phyloP scores from a whole-genome alignment of 2,797 vertebrate genomes.

The Chaunax sp. region DNA sequence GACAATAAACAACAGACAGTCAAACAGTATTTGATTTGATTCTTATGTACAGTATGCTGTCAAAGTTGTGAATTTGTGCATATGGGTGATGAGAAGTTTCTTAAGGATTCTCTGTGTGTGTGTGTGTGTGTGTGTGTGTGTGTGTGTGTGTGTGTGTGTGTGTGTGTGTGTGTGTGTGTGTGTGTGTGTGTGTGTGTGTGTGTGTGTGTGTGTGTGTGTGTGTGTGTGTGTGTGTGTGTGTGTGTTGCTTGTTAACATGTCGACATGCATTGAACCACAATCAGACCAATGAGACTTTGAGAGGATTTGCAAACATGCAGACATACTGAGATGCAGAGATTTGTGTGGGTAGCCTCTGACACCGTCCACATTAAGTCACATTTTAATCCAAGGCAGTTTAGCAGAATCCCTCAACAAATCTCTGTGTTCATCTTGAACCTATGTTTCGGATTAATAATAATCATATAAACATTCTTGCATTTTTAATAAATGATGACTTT shows the following conservation, averaged over 20 bases:
- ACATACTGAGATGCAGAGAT: slow-evolving; percentile 28
- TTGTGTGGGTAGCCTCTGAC: slow-evolving; percentile 50
- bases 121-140: slow-evolving; percentile 6
- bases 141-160: slow-evolving; percentile 7
- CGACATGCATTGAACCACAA: slow-evolving; percentile 62
- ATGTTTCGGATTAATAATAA: slow-evolving; percentile 38
- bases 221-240: slow-evolving; percentile 7
- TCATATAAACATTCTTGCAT: slow-evolving; percentile 29
- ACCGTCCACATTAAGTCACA: slow-evolving; percentile 39
- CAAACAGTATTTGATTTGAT: slow-evolving; percentile 38
- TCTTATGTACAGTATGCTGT: slow-evolving; percentile 5
- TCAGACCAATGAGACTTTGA: slow-evolving; percentile 48
- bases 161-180: slow-evolving; percentile 6
- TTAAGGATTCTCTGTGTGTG: slow-evolving; percentile 18
- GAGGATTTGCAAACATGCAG: slow-evolving; percentile 44
- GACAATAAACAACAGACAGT: slow-evolving; percentile 54
- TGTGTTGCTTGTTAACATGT: slow-evolving; percentile 18
- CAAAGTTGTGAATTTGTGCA: slow-evolving; percentile 9
- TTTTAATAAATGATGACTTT: slow-evolving; percentile 11
- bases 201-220: slow-evolving; percentile 6
- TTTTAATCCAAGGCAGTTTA: slow-evolving; percentile 52
- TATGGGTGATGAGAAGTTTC: slow-evolving; percentile 35
- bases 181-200: slow-evolving; percentile 9
- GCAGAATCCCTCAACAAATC: slow-evolving; percentile 38
- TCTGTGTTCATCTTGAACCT: slow-evolving; percentile 36